Evolutionary conservation across 1,140 invertebrate species (phyloP), one percentile per base, ranked within the genome.

Genomic region (Drosophila fuyamai): DNA sequence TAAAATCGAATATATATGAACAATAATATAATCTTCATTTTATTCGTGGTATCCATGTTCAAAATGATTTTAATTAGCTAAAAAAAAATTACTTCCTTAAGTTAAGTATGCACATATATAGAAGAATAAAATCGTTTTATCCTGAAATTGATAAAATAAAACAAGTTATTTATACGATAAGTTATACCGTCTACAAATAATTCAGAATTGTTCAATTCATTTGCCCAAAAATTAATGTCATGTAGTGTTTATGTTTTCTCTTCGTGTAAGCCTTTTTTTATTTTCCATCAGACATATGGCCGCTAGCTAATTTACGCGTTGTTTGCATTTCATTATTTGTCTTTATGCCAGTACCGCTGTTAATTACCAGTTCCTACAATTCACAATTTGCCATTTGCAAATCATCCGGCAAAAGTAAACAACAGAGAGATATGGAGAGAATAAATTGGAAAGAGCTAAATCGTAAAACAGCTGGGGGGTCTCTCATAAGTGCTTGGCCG

Each of bases 391-490:
- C 29, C 44, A 67, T 68, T 68, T 68, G 65, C 65, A 70, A 76
- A 80, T 66, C 59, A 79, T 60, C 83, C 83, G 83, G 83, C 83
- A 77, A 86, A 88, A 88, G 53, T 83, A 68, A 83, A 77, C 67
- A 73, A 83, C 29, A 60, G 65, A 58, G 59, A 66, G 35, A 18
- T 27, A 48, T n/a, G 51, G 63, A 55, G 48, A 35, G 29, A 51
- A 35, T 14, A 8, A 9, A 18, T 59, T 43, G 23, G 3, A 57
- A 62, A 29, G 23, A 57, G 41, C n/a, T 6, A 10, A 8, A 36
- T 50, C 44, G 16, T 23, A 13, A 41, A 71, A 71, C 68, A 71
- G 68, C 68, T 71, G 68, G 58, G 10, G 13, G 6, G 18, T 14
- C 51, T 50, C 65, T 14, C 43, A 14, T 12, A 48, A 70, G 16